Evolutionary conservation across 2,113 vertebrate genomes (phyloP).

Genomic region (Toxotes chatareus): DNA sequence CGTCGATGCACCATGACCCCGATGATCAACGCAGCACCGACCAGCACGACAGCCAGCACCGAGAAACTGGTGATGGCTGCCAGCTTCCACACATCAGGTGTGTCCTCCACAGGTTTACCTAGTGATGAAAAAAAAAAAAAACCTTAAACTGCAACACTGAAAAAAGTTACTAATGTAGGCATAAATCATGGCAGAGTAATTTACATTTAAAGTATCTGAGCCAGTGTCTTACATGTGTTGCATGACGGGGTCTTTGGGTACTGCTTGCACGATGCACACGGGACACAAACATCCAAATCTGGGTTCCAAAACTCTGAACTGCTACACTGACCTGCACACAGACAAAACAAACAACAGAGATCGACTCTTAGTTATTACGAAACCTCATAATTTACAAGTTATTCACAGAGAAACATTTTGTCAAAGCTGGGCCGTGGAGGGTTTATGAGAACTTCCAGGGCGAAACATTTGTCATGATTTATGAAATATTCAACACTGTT

Average conservation of each 20-base stretch:
- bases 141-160: neutral
- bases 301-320: slow-evolving; percentile 81
- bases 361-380: neutral
- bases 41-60: slow-evolving; percentile 81
- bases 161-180: neutral
- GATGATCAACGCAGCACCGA: slow-evolving; percentile 81
- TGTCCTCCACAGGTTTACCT: slow-evolving; percentile 72
- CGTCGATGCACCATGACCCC: slow-evolving; percentile 84
- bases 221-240: slow-evolving; percentile 82
- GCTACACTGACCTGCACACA: slow-evolving; percentile 73
- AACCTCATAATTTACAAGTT: neutral
- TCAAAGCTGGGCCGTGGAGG: neutral
- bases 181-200: neutral
- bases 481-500: neutral
- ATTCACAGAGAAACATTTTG: neutral
- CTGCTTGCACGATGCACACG: slow-evolving; percentile 80
- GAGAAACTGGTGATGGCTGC: slow-evolving; percentile 86
- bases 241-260: slow-evolving; percentile 86
- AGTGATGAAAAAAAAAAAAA: neutral
- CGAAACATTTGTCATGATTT: neutral
- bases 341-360: slow-evolving; percentile 16
- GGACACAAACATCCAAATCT: slow-evolving; percentile 77
- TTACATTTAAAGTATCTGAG: neutral
- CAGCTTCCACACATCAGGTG: slow-evolving; percentile 80
- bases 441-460: neutral